Evolutionary conservation across 2,888 invertebrate genomes (phyloP), one percentile per base, ranked within the genome.

Genomic region (Anthophora plumipes): DNA sequence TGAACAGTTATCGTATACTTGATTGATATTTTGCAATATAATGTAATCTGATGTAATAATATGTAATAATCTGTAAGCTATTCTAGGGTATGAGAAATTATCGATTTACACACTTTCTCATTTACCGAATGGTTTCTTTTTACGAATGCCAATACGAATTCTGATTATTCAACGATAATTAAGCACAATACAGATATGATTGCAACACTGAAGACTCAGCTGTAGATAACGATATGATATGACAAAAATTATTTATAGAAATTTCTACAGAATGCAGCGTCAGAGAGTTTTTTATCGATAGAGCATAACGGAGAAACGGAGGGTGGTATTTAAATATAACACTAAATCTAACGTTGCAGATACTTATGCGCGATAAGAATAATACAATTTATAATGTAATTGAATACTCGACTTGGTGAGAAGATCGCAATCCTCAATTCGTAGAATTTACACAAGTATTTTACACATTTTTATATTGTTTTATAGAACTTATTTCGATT

Each of bases 341-440:
- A 64, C 5, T 67, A 39, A 8, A 50, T 68, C n/a, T 22, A 54
- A 11, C 25, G 20, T 70, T 55, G 61, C 63, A 60, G 37, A 75
- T 71, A 31, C 54, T 64, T 52, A n/a, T n/a, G n/a, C n/a, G 14
- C 25, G 48, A 81, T 70, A 66, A 54, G 12, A 54, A 55, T 25
- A 50, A 72, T 52, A 63, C 63, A 67, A 70, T 70, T 20, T n/a
- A 55, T 46, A 31, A 50, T 74, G 66, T 60, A 74, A 84, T 68
- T 25, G 17, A 25, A 60, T 46, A 50, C 46, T 25, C 66, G 37
- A 20, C 48, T 46, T 41, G 43, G 54, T 25, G 1, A 52, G 50
- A 1, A 37, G 11, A 67, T 76, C 57, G 68, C 68, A 54, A 60
- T 71, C 52, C 67, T 14, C 31, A 83, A 68, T 83, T 83, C 77